Percentiles rank a stretch among this genome's conserved stretches.
phyloP scores from a whole-genome alignment of 2,888 invertebrate genomes.

The Orthosia gracilis region DNA sequence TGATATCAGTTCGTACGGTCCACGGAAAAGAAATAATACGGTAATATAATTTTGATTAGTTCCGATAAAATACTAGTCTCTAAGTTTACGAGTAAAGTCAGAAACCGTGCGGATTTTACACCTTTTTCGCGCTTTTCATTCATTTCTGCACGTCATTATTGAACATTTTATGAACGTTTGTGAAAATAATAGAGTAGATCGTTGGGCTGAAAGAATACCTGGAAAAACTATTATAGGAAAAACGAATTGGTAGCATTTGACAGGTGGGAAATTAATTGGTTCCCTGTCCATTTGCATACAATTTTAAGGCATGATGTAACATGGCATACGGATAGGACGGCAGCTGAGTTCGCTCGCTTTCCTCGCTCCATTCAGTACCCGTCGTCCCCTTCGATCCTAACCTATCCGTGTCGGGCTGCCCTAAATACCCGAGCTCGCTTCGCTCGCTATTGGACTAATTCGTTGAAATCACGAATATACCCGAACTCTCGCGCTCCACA shows the following conservation, averaged over 20 bases:
- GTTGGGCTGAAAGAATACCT: background rate
- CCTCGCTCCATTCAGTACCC: no score
- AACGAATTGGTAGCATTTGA: background rate
- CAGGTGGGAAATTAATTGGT: background rate
- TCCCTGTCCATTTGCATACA: no score
- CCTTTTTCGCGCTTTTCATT: constrained; percentile 1
- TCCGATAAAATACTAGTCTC: constrained; percentile 70
- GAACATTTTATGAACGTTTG: background rate
- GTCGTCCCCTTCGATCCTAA: no score
- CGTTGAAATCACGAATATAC: no score
- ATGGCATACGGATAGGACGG: no score
- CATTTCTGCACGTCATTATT: background rate
- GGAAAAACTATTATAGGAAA: background rate
- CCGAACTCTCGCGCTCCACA: no score
- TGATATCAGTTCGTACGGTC: constrained; percentile 75
- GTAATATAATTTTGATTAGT: constrained; percentile 78
- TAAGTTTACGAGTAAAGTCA: constrained; percentile 60
- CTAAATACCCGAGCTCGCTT: no score
- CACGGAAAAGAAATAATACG: constrained; percentile 73
- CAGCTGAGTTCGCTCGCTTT: no score
- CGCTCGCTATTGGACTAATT: no score
- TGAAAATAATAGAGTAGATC: background rate
- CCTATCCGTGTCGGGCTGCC: no score
- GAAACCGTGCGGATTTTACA: constrained; percentile 8
- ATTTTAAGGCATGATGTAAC: no score